phyloP scores from a whole-genome alignment of 1,140 invertebrate genomes.

The Anastrepha obliqua region DNA sequence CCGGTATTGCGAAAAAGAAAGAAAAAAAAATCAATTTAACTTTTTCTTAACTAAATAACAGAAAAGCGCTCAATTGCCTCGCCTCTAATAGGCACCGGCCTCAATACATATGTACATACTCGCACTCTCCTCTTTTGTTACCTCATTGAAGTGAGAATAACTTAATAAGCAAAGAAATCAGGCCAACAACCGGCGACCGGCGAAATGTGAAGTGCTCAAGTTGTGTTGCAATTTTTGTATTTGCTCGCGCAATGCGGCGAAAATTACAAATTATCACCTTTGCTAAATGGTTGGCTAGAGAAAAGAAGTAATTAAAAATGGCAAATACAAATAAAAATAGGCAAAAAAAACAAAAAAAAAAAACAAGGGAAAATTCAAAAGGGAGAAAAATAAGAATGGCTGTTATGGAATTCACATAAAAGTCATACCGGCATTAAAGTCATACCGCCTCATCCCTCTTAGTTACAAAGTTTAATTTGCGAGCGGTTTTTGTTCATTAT shows the following conservation, averaged over 20 bases:
- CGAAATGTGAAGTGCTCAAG: slow-evolving; percentile 24
- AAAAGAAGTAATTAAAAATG: slow-evolving; percentile 24
- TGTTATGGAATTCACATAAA: not conserved
- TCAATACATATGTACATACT: not conserved
- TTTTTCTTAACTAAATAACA: slow-evolving; percentile 1
- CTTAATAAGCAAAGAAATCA: slow-evolving; percentile 38
- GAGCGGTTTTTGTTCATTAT: not conserved
- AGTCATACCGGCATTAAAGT: not conserved
- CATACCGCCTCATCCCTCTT: not conserved
- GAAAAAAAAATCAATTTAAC: slow-evolving; percentile 38
- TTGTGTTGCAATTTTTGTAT: slow-evolving; percentile 37
- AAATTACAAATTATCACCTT: slow-evolving; percentile 44
- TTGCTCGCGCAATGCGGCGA: slow-evolving; percentile 20
- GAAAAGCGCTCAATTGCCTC: not conserved
- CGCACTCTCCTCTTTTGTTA: slow-evolving; percentile 17
- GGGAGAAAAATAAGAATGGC: not conserved
- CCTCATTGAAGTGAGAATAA: slow-evolving; percentile 49
- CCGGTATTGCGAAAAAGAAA: not conserved
- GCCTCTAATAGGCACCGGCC: not conserved
- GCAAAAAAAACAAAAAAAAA: not conserved
- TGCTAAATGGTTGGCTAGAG: slow-evolving; percentile 4
- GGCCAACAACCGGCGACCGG: slow-evolving; percentile 34
- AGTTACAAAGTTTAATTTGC: not conserved
- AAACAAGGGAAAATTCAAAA: not conserved
- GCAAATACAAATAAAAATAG: not conserved